Base-by-base conservation (phyloP, 2,113 vertebrate species). In the Rhagologus leucostigma region DNA sequence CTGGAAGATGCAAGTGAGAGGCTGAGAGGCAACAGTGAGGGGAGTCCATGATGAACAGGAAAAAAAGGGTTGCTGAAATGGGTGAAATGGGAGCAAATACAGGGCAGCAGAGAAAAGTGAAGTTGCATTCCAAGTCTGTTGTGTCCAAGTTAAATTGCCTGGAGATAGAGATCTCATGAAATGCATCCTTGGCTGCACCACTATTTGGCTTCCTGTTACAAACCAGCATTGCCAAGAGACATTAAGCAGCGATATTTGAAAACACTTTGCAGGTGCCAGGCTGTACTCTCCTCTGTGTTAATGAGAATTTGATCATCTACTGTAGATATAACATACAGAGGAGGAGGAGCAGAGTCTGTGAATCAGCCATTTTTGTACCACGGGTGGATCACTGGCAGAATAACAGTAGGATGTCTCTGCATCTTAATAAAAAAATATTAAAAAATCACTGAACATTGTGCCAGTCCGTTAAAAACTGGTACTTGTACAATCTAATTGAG, bases 181-280 rank as follows among this genome's bases (percentile, higher is more conserved):
- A 89, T 42, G 62, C 33, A 87, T 93, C 79, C 49, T 95, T 97
- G 94, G 96, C 92, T 97, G 74, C 23, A 55, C 39, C 42, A 63
- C 81, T 70, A 16, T 77, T 96, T 97, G 93, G 95, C 83, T 95
- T 91, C 90, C 74, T 91, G 30, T 84, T 84, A 67, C 65, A 80
- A 69, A 52, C 39, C 88, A 92, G 64, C 89, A 71, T 26, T 90
- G 95, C 95, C 94, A 97, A 94, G 88, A 96, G 81, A 90, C 81
- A 91, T 97, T 97, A 97, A 96, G 57, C 95, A 96, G 96, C 87
- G 87, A 90, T 87, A 95, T 97, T 96, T 95, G 95, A 98, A 96
- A 93, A 87, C 59, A 44, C 53, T 95, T 88, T 96, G 84, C 94
- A 97, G 95, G 81, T 97, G 96, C 96, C 94, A 97, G 92, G 89